phyloP scores from a whole-genome alignment of 2,888 invertebrate genomes.

The Epirrhoe tristata region DNA sequence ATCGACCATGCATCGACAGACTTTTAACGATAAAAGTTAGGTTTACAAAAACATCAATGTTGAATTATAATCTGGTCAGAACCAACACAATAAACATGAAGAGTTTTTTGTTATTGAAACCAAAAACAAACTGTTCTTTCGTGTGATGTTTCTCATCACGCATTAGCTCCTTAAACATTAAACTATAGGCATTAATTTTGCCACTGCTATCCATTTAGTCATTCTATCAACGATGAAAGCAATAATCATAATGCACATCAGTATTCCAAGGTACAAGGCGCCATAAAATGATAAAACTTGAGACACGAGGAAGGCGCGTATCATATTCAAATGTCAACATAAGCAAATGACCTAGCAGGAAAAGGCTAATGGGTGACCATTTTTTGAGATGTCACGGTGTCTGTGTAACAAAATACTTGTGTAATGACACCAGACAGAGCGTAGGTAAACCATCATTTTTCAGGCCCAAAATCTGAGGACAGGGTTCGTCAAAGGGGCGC shows the following conservation, averaged over 20 bases:
- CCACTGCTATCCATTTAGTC: background rate
- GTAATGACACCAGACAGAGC: constrained; percentile 51
- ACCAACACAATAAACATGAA: constrained; percentile 8
- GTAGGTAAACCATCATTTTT: constrained; percentile 80
- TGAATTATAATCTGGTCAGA: constrained; percentile 22
- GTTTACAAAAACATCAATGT: constrained; percentile 19
- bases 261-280: background rate
- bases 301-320: constrained; percentile 20
- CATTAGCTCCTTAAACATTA: too few species aligned
- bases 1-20: constrained; percentile 7
- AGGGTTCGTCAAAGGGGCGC: constrained; percentile 82
- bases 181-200: background rate
- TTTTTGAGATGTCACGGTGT: constrained; percentile 36
- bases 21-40: constrained; percentile 22
- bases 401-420: constrained; percentile 61
- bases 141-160: too few species aligned
- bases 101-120: too few species aligned
- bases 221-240: background rate
- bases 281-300: constrained; percentile 7
- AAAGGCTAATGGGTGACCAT: constrained; percentile 34
- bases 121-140: too few species aligned
- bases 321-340: constrained; percentile 30
- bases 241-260: background rate
- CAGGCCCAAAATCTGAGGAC: constrained; percentile 80
- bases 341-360: constrained; percentile 29